Conservation (phyloP, 2,888 invertebrate species). For the Callyntrura guangdongensis region DNA sequence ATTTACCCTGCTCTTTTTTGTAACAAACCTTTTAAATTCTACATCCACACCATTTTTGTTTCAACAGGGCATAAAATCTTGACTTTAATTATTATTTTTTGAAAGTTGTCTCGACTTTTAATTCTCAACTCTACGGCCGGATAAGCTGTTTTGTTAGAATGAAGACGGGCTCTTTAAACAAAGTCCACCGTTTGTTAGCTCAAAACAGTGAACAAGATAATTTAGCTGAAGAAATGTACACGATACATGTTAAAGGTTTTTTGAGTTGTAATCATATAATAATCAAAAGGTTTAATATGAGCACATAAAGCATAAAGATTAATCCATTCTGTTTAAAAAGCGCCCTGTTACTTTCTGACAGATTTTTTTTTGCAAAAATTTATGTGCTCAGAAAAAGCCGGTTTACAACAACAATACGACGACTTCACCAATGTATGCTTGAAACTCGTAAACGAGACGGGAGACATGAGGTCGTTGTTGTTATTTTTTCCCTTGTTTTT, state of each 20-base stretch:
- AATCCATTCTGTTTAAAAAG: slow-evolving; percentile 18
- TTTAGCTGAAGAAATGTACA: slow-evolving; percentile 34
- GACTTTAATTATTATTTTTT: slow-evolving; percentile 57
- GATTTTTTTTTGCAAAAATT: slow-evolving; percentile 46
- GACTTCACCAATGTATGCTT: background rate
- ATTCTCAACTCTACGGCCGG: background rate
- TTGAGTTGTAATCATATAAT: background rate
- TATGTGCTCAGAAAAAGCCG: slow-evolving; percentile 29
- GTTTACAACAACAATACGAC: background rate
- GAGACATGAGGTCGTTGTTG: slow-evolving; percentile 35
- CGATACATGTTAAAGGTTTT: slow-evolving; percentile 21
- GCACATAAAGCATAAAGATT: slow-evolving; percentile 13
- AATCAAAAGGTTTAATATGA: slow-evolving; percentile 35
- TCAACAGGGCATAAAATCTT: background rate
- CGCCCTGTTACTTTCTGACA: slow-evolving; percentile 51
- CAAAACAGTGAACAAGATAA: slow-evolving; percentile 38
- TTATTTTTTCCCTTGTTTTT: background rate
- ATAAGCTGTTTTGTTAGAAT: background rate
- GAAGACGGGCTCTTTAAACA: background rate
- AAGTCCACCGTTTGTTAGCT: slow-evolving; percentile 18
- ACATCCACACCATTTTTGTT: slow-evolving; percentile 41
- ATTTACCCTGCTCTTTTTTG: background rate
- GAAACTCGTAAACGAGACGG: slow-evolving; percentile 23
- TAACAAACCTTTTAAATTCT: slow-evolving; percentile 4
- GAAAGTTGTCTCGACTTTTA: background rate